Evolutionary conservation across 2,797 vertebrate species (phyloP).

Genomic region (Lophius americanus): DNA sequence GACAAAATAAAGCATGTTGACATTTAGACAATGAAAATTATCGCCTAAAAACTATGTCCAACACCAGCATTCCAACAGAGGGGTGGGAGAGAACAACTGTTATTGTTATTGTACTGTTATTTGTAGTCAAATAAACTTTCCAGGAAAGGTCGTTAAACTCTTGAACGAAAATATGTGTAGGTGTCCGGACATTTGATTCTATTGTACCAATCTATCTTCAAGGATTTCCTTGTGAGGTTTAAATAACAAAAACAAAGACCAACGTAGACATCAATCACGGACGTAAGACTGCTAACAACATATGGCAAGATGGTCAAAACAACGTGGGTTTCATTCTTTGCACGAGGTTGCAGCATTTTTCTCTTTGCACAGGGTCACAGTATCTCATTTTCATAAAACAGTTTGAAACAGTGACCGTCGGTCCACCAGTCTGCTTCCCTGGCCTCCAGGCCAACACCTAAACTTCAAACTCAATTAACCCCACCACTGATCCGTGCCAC

Average conservation of each 20-base stretch:
- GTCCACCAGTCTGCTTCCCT: conserved; percentile 12
- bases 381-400: conserved; percentile 22
- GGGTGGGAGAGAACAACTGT: no score
- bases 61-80: no score
- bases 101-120: no score
- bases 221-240: neutral
- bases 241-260: neutral
- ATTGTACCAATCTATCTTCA: neutral
- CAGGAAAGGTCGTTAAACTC: no score
- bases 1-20: no score
- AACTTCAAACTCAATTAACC: conserved; percentile 18
- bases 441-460: conserved; percentile 21
- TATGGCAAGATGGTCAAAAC: conserved; percentile 1
- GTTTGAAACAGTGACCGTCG: conserved; percentile 28
- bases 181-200: neutral
- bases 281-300: conserved; percentile 7
- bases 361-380: conserved; percentile 10
- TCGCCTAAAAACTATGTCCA: no score
- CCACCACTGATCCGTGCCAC: conserved; percentile 39
- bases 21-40: no score
- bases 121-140: no score
- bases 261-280: conserved; percentile 1
- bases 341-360: conserved; percentile 15
- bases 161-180: neutral
- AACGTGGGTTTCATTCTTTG: conserved; percentile 8